Conservation (phyloP, 2,888 invertebrate species). For the Syrphus vitripennis region DNA sequence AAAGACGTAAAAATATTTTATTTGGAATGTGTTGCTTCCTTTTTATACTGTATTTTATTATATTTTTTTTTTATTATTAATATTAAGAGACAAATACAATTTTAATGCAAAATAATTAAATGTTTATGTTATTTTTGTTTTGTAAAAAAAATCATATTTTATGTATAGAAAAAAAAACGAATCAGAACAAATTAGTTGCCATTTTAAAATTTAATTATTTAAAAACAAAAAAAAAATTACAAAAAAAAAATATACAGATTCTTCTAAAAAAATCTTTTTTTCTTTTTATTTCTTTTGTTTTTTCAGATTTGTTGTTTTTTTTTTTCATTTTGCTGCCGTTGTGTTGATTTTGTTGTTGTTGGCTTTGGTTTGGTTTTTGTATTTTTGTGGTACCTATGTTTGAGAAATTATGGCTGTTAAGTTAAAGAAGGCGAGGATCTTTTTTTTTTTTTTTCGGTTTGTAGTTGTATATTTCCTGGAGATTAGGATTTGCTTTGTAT, state of each 20-base stretch:
- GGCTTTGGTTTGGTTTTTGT: not conserved
- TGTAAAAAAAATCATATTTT: slow-evolving; percentile 53
- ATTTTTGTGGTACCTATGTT: slow-evolving; percentile 26
- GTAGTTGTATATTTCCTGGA: slow-evolving; percentile 60
- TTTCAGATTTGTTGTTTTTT: slow-evolving; percentile 47
- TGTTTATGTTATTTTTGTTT: slow-evolving; percentile 62
- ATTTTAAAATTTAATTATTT: slow-evolving; percentile 53
- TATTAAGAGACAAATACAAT: slow-evolving; percentile 35
- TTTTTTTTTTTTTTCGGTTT: slow-evolving; percentile 31
- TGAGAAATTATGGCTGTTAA: slow-evolving; percentile 34
- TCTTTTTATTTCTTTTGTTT: slow-evolving; percentile 33
- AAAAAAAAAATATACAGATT: slow-evolving; percentile 61
- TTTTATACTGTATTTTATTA: slow-evolving; percentile 22
- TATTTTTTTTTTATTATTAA: not conserved
- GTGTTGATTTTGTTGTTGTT: slow-evolving; percentile 5
- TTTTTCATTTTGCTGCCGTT: slow-evolving; percentile 27
- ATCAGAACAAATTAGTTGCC: slow-evolving; percentile 49
- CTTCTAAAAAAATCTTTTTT: slow-evolving; percentile 52
- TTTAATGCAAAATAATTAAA: slow-evolving; percentile 64
- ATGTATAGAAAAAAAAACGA: slow-evolving; percentile 38
- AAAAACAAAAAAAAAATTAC: slow-evolving; percentile 9
- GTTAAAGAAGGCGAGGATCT: slow-evolving; percentile 43
- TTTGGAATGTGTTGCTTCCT: slow-evolving; percentile 41
- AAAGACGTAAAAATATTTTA: slow-evolving; percentile 66
- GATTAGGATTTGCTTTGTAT: slow-evolving; percentile 69